phyloP scores from a whole-genome alignment of 2,888 invertebrate species.

The Aporophyla nigra region DNA sequence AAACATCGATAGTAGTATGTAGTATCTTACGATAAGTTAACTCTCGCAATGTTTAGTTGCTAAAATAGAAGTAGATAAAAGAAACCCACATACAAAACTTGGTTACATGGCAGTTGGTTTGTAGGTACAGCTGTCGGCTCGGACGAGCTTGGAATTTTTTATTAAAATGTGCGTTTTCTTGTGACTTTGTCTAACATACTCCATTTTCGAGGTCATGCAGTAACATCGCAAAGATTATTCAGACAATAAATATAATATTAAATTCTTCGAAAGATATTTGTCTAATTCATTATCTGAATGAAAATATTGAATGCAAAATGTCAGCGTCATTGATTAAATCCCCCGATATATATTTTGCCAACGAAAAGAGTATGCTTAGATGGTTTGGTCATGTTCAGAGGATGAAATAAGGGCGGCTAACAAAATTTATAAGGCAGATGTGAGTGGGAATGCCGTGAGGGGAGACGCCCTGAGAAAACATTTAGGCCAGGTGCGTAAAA shows the following conservation, averaged over 20 bases:
- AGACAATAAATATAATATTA: constrained; percentile 10
- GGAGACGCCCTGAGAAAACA: no score
- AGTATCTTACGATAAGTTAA: neutral
- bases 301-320: neutral
- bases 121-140: neutral
- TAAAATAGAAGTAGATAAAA: neutral
- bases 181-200: constrained; percentile 13
- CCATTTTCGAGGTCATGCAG: neutral
- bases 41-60: no score
- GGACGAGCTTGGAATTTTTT: constrained; percentile 28
- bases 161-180: constrained; percentile 15
- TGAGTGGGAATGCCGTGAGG: no score
- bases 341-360: no score
- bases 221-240: constrained; percentile 7
- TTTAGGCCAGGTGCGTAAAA: no score
- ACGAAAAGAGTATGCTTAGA: no score
- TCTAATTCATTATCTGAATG: neutral
- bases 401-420: no score
- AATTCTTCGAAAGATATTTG: neutral
- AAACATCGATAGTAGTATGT: no score
- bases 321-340: neutral
- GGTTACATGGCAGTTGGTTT: neutral
- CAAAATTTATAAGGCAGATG: no score
- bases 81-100: neutral
- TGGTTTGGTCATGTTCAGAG: no score